Evolutionary conservation across 2,113 vertebrate genomes (phyloP).

Genomic region (Plecotus auritus): DNA sequence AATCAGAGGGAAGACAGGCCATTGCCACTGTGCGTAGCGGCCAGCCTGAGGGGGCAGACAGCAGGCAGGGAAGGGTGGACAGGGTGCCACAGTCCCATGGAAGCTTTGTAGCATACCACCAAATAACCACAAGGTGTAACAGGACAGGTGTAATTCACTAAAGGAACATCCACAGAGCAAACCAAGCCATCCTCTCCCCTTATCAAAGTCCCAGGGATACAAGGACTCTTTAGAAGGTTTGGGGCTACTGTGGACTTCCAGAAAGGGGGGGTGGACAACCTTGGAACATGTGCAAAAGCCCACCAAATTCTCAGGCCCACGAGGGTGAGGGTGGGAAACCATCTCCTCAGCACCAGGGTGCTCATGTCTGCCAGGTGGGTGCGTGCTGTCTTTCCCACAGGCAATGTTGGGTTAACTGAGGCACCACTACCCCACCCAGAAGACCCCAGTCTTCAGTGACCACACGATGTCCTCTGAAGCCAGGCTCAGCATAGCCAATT

Average conservation of each 20-base stretch:
- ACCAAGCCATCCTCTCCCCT: background rate
- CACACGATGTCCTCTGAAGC: accelerated
- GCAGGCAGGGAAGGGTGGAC: background rate
- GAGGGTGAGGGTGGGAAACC: background rate
- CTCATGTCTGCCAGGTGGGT: accelerated
- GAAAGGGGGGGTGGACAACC: background rate
- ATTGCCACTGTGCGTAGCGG: background rate
- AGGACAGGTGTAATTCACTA: background rate
- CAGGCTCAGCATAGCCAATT: background rate
- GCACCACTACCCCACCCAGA: background rate
- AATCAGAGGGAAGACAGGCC: background rate
- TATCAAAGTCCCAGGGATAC: background rate
- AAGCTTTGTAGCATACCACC: accelerated
- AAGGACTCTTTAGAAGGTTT: background rate
- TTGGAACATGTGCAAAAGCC: background rate
- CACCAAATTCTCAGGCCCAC: background rate
- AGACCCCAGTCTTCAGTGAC: background rate
- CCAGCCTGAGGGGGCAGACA: background rate
- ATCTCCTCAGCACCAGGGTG: accelerated
- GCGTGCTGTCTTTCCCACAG: accelerated
- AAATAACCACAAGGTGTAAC: too few species aligned
- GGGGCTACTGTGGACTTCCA: background rate
- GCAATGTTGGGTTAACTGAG: background rate
- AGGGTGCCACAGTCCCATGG: too few species aligned
- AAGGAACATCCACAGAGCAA: accelerated